Evolutionary conservation across 2,888 invertebrate species (phyloP).

Genomic region (Acleris laterana): DNA sequence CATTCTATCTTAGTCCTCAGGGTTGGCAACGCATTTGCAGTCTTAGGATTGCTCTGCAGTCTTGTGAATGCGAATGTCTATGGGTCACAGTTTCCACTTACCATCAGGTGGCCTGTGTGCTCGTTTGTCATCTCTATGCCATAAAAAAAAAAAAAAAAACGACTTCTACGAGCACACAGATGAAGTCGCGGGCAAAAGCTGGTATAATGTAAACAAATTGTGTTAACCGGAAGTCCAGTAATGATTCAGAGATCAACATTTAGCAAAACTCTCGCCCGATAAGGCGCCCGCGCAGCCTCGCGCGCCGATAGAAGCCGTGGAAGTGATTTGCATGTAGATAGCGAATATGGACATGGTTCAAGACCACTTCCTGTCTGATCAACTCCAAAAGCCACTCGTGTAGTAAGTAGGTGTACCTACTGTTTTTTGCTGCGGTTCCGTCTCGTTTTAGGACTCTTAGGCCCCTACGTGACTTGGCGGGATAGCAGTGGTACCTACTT

Average conservation of each 20-base stretch:
- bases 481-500: no score
- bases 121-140: no score
- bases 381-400: slow-evolving; percentile 3
- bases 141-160: no score
- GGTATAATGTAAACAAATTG: not conserved
- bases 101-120: no score
- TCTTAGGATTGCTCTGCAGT: no score
- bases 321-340: slow-evolving; percentile 37
- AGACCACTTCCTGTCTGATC: slow-evolving; percentile 32
- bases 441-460: no score
- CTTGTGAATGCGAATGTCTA: no score
- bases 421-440: no score
- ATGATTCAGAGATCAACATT: slow-evolving; percentile 28
- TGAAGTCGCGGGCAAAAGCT: not conserved
- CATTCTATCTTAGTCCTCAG: no score
- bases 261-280: slow-evolving; percentile 33
- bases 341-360: slow-evolving; percentile 33
- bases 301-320: slow-evolving; percentile 34
- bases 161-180: not conserved
- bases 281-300: slow-evolving; percentile 31
- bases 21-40: no score
- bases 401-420: not conserved
- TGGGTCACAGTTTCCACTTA: no score
- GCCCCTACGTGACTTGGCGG: no score
- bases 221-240: slow-evolving; percentile 12